Base-by-base conservation (phyloP, 2,113 vertebrate genomes). In the Silurus meridionalis region DNA sequence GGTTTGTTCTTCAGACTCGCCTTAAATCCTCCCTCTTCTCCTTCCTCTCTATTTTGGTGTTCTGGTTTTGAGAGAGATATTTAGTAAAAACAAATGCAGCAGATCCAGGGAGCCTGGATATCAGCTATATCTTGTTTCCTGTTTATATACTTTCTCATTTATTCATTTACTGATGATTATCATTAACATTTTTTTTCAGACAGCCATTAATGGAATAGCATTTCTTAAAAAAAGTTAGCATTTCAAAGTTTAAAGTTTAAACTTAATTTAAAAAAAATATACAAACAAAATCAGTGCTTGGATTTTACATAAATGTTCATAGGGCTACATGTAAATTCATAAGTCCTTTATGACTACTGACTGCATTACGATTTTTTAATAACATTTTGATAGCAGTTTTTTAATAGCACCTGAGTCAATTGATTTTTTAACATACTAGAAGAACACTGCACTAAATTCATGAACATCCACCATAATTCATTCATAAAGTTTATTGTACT, bases 381-480 rank as follows among this genome's bases (percentile, higher is more conserved):
- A n/a, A 67, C 1, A 28, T 28, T 67, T 46, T 71, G 15, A 46
- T 8, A 46, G 28, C 14, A 71, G 5, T 4, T 17, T 17, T 13
- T 37, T 71, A 15, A 10, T 25, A 25, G 25, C 63, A 66, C 10
- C 10, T 1, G 61, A 64, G 63, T 13, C 63, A 66, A 66, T 13
- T 66, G n/a, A 25, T 67, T 67, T 63, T 67, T 28, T 67, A 25
- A 67, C 28, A 67, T 67, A 67, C 64, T 67, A 67, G 64, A 67
- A 67, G n/a, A 13, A 67, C 63, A 28, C n/a, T 28, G 11, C 25
- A 5, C n/a, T 67, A 67, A 13, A 67, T 28, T 67, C 64, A 67
- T 14, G 64, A 28, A 23, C 25, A 13, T 67, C 64, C 64, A 67
- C 11, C n/a, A 64, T 23, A 63, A 66, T 13, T 67, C 64, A 28